A percentile compares a stretch with the other conserved stretches of the same genome.
Conservation (phyloP, 2,888 invertebrate species). For the Myathropa florea region DNA sequence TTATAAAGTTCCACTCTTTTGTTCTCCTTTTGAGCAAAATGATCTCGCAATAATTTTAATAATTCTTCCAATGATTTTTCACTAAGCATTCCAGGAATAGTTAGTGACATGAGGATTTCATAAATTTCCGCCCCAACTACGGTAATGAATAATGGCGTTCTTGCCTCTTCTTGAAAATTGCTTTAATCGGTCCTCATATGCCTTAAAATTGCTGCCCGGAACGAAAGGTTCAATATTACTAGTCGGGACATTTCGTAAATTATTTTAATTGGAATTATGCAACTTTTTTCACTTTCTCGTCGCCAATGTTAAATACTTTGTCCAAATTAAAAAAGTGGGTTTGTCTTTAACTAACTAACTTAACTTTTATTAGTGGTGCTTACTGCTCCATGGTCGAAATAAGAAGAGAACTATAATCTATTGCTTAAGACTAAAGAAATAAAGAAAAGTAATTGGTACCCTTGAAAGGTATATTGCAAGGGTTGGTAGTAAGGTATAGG, state of each 20-base stretch:
- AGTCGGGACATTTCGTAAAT: conserved; percentile 2
- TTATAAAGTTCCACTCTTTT: conserved; percentile 32
- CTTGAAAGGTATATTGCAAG: too few relatives aligned
- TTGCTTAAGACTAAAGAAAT: background rate
- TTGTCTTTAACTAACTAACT: background rate
- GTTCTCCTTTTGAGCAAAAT: conserved; percentile 38
- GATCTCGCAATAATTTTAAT: conserved; percentile 7
- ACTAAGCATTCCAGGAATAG: conserved; percentile 21
- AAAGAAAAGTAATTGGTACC: too few relatives aligned
- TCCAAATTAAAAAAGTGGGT: background rate
- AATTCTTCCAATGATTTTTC: conserved; percentile 28
- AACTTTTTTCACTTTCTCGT: background rate
- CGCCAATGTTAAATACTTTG: background rate
- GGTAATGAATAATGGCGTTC: conserved; percentile 36
- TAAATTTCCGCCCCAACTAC: conserved; percentile 35
- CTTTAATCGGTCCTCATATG: conserved; percentile 8
- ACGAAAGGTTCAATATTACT: conserved; percentile 22
- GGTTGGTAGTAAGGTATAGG: too few relatives aligned
- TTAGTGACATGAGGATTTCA: conserved; percentile 38
- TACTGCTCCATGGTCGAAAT: background rate
- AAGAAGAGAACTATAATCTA: background rate
- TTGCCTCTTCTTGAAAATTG: conserved; percentile 23
- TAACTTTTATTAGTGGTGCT: background rate
- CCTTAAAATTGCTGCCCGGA: too few relatives aligned
- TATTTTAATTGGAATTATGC: background rate